Evolutionary conservation across 2,797 vertebrate genomes (phyloP).

Genomic region (Balearica regulorum): DNA sequence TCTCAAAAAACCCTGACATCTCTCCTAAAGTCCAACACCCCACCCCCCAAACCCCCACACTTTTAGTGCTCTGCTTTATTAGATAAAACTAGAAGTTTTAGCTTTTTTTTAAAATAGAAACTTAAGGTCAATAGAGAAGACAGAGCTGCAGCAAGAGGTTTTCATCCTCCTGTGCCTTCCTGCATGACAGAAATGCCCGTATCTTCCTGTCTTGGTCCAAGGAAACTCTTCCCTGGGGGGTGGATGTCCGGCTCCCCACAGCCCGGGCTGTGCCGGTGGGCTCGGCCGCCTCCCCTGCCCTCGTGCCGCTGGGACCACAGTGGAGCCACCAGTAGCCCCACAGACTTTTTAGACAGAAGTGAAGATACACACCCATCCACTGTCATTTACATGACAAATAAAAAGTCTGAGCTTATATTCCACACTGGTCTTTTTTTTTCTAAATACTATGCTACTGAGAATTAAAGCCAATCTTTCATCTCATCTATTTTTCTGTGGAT

Average conservation of each 20-base stretch:
- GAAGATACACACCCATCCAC: background rate
- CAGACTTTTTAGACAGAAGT: background rate
- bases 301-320: background rate
- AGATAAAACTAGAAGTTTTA: background rate
- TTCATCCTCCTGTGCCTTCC: background rate
- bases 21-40: too few relatives aligned
- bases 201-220: background rate
- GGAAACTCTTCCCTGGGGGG: background rate
- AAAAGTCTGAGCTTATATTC: background rate
- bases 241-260: accelerated
- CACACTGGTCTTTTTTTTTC: background rate
- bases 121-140: background rate
- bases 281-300: background rate
- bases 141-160: background rate
- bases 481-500: background rate
- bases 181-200: background rate
- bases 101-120: background rate
- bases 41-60: background rate
- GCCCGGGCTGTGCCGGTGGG: too few relatives aligned
- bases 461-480: background rate
- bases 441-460: background rate
- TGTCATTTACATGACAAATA: background rate
- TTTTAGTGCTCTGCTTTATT: background rate
- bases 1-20: background rate
- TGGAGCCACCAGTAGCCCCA: background rate